Percentiles rank a stretch among this genome's conserved stretches.
phyloP scores from a whole-genome alignment of 2,888 invertebrate species.

The Dasysyrphus tricinctus region DNA sequence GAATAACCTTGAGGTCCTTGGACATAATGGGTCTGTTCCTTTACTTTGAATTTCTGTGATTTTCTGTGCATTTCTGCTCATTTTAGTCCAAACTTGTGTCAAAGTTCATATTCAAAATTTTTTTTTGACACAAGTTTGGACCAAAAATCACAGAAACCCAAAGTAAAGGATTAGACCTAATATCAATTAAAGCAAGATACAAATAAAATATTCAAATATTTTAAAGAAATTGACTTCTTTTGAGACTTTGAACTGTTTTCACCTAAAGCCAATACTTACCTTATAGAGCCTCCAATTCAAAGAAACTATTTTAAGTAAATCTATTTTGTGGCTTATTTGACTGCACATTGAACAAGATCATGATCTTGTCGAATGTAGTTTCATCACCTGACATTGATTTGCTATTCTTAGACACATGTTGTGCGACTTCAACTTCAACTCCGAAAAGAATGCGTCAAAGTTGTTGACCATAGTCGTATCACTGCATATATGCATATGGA shows the following conservation, averaged over 20 bases:
- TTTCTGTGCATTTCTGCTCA: too few species aligned
- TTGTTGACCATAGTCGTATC: conserved; percentile 10
- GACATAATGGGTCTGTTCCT: too few species aligned
- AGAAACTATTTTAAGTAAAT: background rate
- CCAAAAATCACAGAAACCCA: too few species aligned
- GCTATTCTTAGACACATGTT: conserved; percentile 24
- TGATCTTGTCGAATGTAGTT: conserved; percentile 60
- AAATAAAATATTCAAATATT: too few species aligned
- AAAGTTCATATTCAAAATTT: too few species aligned
- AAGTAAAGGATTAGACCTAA: too few species aligned
- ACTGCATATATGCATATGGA: background rate
- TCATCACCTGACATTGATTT: conserved; percentile 64
- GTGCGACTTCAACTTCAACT: conserved; percentile 7
- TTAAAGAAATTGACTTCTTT: too few species aligned
- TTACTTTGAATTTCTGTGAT: too few species aligned
- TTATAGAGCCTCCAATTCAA: background rate
- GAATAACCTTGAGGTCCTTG: too few species aligned
- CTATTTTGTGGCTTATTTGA: conserved; percentile 22
- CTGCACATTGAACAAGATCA: conserved; percentile 35
- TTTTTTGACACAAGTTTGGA: too few species aligned
- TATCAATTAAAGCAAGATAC: too few species aligned
- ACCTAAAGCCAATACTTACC: background rate
- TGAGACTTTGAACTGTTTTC: background rate
- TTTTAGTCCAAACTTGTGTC: too few species aligned
- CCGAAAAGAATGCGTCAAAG: conserved; percentile 60